Conservation (phyloP, 2,888 invertebrate genomes). For the Andrena camellia region DNA sequence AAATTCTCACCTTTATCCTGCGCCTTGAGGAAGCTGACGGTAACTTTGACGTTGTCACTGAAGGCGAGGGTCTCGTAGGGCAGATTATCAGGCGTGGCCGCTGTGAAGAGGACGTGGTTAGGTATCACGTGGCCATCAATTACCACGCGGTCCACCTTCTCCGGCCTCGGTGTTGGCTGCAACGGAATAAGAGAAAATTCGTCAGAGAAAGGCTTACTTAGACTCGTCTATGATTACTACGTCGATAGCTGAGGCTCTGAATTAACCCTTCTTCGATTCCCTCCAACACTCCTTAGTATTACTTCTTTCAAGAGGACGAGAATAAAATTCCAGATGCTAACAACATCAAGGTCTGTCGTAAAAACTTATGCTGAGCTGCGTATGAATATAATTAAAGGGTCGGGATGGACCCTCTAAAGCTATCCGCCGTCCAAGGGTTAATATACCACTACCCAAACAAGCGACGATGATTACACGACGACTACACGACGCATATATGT, state of each 20-base stretch:
- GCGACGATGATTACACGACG: no score
- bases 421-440: no score
- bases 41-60: slow-evolving; percentile 93
- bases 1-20: slow-evolving; percentile 79
- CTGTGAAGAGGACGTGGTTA: slow-evolving; percentile 93
- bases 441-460: no score
- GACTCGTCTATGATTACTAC: background rate
- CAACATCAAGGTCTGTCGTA: no score
- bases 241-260: background rate
- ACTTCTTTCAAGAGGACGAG: no score
- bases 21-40: slow-evolving; percentile 91
- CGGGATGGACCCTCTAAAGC: no score
- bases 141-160: slow-evolving; percentile 93
- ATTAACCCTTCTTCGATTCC: no score
- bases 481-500: no score
- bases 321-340: no score
- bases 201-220: background rate
- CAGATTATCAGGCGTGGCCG: slow-evolving; percentile 91
- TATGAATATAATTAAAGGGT: no score
- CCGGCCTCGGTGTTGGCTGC: slow-evolving; percentile 89
- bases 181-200: slow-evolving; percentile 53
- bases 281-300: no score
- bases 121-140: slow-evolving; percentile 97
- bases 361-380: no score
- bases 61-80: slow-evolving; percentile 93